Conservation (phyloP, 2,797 vertebrate genomes). For the Premnoplex brunnescens region DNA sequence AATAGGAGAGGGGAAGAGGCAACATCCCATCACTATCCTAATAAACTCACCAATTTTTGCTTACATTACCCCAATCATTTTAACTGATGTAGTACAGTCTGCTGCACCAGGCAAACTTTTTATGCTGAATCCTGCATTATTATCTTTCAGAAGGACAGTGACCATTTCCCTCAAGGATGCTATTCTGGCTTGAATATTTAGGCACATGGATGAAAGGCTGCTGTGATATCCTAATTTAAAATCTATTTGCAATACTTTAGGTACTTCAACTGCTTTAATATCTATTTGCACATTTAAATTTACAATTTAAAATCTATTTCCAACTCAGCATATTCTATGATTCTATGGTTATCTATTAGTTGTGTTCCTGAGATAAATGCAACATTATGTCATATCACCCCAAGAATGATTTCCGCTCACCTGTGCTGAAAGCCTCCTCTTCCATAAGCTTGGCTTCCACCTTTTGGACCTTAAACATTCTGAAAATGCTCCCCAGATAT, state of each 20-base stretch:
- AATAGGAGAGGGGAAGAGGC: not conserved
- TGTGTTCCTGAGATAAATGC: not conserved
- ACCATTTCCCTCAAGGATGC: not conserved
- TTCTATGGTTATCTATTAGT: not conserved
- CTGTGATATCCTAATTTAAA: not conserved
- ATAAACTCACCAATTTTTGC: not conserved
- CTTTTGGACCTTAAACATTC: not conserved
- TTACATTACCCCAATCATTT: not conserved
- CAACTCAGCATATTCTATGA: not conserved
- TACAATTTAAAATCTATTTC: not conserved
- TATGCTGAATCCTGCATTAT: not conserved
- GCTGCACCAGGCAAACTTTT: not conserved
- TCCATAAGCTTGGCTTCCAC: not conserved
- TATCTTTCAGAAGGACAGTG: not conserved
- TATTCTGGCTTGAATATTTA: not conserved
- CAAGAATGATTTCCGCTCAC: not conserved
- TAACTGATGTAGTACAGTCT: not conserved
- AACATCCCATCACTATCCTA: not conserved
- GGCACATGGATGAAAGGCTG: not conserved
- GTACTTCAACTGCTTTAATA: not conserved
- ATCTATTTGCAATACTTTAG: not conserved
- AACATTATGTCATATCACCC: not conserved
- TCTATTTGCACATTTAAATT: not conserved
- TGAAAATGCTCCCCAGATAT: not conserved
- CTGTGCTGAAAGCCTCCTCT: not conserved